Conservation (phyloP, 2,113 vertebrate species). For the Saccopteryx leptura region DNA sequence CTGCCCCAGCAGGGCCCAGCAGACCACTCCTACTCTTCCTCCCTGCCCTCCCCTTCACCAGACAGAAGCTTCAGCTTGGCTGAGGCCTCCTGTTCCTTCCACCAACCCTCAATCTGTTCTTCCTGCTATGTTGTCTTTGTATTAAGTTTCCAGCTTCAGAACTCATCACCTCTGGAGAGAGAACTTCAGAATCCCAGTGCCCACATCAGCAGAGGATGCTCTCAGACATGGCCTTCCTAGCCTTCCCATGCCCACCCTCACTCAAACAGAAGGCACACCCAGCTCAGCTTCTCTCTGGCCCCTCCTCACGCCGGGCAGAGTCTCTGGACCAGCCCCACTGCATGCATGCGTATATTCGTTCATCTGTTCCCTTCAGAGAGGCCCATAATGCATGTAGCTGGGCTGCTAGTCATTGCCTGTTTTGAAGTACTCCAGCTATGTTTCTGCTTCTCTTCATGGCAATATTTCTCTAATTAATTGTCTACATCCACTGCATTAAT, state of each 20-base stretch:
- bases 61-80: conserved; percentile 35
- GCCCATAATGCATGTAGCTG: not conserved
- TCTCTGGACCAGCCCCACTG: not conserved
- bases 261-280: not conserved
- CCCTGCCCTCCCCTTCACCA: not conserved
- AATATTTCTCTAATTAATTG: not conserved
- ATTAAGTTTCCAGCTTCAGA: conserved; percentile 29
- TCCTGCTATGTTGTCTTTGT: not conserved
- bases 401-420: not conserved
- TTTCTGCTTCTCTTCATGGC: conserved; percentile 14
- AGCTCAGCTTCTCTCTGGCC: not conserved
- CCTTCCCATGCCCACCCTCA: not conserved
- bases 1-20: not conserved
- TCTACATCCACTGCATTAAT: not conserved
- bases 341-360: not conserved
- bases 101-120: not conserved
- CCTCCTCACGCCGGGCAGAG: not conserved
- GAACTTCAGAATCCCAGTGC: not conserved
- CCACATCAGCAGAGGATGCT: not conserved
- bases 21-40: conserved; percentile 59
- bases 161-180: not conserved
- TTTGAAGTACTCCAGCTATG: conserved; percentile 17
- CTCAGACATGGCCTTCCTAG: not conserved
- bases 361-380: not conserved
- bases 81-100: not conserved